These are phyloP conservation scores for Myotis myotis DNA, from an alignment of 2,797 vertebrate genomes.

Conservation along the genomic window DNA sequence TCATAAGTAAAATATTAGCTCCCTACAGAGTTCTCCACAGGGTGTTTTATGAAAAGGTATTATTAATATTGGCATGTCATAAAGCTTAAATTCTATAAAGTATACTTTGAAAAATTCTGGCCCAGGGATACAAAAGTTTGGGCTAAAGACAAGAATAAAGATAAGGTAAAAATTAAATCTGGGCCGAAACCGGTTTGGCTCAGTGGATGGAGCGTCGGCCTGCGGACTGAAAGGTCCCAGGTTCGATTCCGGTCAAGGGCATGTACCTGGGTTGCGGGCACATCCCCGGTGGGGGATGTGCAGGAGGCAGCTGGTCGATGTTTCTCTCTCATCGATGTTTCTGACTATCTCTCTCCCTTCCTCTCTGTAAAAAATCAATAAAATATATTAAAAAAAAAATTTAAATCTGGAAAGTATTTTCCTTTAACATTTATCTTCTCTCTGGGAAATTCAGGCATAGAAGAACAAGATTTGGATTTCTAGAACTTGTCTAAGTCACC, in stretches of 20 bases:
- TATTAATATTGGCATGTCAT: neutral
- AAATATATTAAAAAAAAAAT: too few relatives aligned
- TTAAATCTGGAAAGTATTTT: neutral
- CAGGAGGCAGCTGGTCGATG: too few relatives aligned
- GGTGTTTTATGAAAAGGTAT: neutral
- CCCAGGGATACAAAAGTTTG: neutral
- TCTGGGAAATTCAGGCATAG: neutral
- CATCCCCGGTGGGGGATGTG: too few relatives aligned
- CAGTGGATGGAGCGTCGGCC: too few relatives aligned
- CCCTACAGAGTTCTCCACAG: neutral
- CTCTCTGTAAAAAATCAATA: too few relatives aligned
- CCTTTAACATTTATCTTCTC: neutral
- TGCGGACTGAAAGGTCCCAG: too few relatives aligned
- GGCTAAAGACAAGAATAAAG: neutral
- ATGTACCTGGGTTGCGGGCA: too few relatives aligned
- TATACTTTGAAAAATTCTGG: neutral
- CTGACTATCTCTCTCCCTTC: too few relatives aligned
- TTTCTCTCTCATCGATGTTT: too few relatives aligned
- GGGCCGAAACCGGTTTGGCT: too few relatives aligned
- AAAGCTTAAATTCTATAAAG: neutral
- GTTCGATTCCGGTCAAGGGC: too few relatives aligned
- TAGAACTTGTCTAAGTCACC: neutral
- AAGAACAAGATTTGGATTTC: neutral
- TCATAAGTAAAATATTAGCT: neutral
- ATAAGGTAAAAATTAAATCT: neutral